phyloP scores from a whole-genome alignment of 2,888 invertebrate genomes.

The Notocelia uddmanniana region DNA sequence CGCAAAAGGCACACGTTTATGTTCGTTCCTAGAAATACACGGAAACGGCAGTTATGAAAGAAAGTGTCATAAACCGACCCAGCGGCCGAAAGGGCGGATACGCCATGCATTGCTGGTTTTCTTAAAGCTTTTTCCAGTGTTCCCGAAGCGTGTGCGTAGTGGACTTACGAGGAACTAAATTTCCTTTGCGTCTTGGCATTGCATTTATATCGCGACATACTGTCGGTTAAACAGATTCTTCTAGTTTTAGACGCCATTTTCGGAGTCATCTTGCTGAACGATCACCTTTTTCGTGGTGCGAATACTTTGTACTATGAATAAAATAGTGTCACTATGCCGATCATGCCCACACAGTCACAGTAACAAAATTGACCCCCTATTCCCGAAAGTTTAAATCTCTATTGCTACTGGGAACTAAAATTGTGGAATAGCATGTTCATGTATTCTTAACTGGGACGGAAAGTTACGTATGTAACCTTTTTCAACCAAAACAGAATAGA shows the following conservation, averaged over 20 bases:
- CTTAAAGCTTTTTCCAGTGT: background rate
- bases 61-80: slow-evolving; percentile 27
- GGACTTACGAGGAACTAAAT: slow-evolving; percentile 23
- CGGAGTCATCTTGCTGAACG: background rate
- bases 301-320: background rate
- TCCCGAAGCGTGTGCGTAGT: slow-evolving; percentile 13
- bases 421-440: background rate
- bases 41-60: slow-evolving; percentile 34
- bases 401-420: background rate
- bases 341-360: background rate
- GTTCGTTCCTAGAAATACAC: slow-evolving; percentile 14
- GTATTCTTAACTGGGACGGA: background rate
- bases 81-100: slow-evolving; percentile 1
- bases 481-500: no score
- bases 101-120: slow-evolving; percentile 21
- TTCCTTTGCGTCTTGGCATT: slow-evolving; percentile 26
- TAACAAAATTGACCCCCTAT: background rate
- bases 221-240: slow-evolving; percentile 20
- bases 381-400: background rate
- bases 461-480: no score
- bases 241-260: background rate
- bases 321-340: background rate
- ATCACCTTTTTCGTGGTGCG: background rate
- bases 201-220: slow-evolving; percentile 34
- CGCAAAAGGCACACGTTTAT: slow-evolving; percentile 1